phyloP scores from a whole-genome alignment of 37 sponge, comb jelly and placozoan species.

The Bolinopsis microptera region DNA sequence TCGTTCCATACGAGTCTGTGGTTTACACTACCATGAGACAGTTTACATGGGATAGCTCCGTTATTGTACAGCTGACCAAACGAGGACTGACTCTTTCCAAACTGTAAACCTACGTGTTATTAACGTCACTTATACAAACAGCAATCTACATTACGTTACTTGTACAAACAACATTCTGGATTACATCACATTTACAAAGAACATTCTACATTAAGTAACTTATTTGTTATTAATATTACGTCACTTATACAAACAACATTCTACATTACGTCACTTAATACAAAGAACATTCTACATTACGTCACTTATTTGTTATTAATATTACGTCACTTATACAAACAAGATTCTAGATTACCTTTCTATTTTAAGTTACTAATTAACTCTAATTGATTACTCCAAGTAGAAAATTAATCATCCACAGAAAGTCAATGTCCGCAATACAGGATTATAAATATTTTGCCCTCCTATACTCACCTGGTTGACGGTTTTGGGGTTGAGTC shows the following conservation, averaged over 20 bases:
- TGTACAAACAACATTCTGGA: neutral
- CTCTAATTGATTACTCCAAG: no score
- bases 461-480: slow-evolving; percentile 46
- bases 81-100: neutral
- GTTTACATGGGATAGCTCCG: slow-evolving; percentile 57
- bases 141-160: neutral
- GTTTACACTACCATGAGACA: slow-evolving; percentile 40
- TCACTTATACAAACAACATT: neutral
- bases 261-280: no score
- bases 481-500: slow-evolving; percentile 62
- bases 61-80: slow-evolving; percentile 46
- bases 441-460: no score
- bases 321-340: neutral
- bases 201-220: no score
- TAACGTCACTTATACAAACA: neutral
- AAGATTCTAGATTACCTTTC: no score
- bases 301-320: no score
- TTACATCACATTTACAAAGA: no score
- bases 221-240: no score
- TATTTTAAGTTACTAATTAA: no score
- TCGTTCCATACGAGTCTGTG: slow-evolving; percentile 38
- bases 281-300: no score
- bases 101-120: slow-evolving; percentile 64
- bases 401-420: no score
- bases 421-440: no score